Conservation (phyloP, 2,797 vertebrate species). For the Steatocranus sp. region DNA sequence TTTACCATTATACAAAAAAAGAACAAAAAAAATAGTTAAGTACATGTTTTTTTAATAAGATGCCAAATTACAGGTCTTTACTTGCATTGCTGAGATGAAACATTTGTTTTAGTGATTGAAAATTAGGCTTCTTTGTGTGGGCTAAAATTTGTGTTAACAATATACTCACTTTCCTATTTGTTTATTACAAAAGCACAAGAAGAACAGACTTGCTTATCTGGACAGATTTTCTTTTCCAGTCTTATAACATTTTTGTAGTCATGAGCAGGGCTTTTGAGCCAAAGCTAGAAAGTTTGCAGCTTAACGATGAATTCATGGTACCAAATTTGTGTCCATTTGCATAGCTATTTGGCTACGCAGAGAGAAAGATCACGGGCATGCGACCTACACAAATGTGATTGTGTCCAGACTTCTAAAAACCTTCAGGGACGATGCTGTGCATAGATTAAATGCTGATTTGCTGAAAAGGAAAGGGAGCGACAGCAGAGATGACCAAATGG, state of each 20-base stretch:
- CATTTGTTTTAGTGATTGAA: background rate
- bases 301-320: background rate
- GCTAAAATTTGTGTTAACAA: background rate
- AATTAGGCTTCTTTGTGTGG: background rate
- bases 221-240: background rate
- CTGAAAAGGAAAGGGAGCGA: background rate
- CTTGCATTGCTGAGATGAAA: background rate
- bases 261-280: background rate
- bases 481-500: background rate
- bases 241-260: background rate
- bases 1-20: background rate
- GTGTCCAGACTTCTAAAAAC: background rate
- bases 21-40: background rate
- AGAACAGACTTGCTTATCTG: background rate
- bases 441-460: background rate
- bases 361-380: background rate
- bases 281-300: background rate
- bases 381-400: background rate
- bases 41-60: background rate
- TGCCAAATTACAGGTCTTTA: background rate
- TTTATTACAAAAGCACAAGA: background rate
- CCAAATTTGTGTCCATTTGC: background rate
- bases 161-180: background rate
- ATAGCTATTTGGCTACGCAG: background rate
- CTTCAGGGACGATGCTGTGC: background rate